Evolutionary conservation across 2,888 invertebrate species (phyloP).

Genomic region (Cheilosia vulpina): DNA sequence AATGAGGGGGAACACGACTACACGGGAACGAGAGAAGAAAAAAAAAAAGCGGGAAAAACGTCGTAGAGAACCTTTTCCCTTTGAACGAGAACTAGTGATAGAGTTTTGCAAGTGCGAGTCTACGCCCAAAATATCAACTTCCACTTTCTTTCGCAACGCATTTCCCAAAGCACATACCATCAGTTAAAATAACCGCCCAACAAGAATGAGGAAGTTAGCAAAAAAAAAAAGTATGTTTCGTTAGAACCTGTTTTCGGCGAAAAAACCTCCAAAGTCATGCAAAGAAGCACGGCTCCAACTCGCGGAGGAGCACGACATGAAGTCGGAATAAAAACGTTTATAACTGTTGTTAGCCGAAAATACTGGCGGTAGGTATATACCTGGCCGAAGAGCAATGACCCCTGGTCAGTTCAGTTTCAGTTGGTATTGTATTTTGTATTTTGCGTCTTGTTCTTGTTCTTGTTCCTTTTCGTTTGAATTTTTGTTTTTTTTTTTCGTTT

Average conservation of each 20-base stretch:
- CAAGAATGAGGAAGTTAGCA: conserved; percentile 67
- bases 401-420: conserved; percentile 53
- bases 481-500: not conserved
- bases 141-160: conserved; percentile 56
- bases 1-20: not conserved
- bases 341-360: conserved; percentile 74
- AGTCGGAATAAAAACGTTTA: conserved; percentile 69
- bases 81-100: not conserved
- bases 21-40: not conserved
- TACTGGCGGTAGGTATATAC: conserved; percentile 35
- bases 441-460: conserved; percentile 13
- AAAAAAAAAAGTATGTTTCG: conserved; percentile 25
- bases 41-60: conserved; percentile 50
- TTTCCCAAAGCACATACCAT: conserved; percentile 7
- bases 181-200: conserved; percentile 6
- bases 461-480: conserved; percentile 3
- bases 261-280: conserved; percentile 46
- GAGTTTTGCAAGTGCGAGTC: conserved; percentile 8
- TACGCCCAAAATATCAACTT: conserved; percentile 14
- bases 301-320: conserved; percentile 29
- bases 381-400: conserved; percentile 62
- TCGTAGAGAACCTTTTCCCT: no score
- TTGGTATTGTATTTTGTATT: not conserved
- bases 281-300: conserved; percentile 43
- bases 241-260: conserved; percentile 63